Base-by-base conservation (phyloP, 2,797 vertebrate genomes). In the Semaprochilodus insignis region DNA sequence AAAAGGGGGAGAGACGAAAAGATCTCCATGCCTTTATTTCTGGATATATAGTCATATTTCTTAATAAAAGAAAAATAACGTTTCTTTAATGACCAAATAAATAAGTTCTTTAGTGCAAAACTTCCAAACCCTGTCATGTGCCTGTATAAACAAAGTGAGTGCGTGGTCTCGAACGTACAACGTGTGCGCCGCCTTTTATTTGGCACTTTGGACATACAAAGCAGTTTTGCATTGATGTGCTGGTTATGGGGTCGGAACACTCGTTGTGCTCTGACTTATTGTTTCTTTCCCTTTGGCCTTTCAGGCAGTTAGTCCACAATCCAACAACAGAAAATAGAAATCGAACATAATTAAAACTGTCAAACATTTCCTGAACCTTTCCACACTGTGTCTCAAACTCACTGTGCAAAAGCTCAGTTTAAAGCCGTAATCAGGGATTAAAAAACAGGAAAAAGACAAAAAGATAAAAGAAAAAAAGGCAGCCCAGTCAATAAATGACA, bases 201-300 rank as follows among this genome's bases (percentile, higher is more conserved):
- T 95, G 95, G 95, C 94, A 96, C 95, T 95, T 94, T 92, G 92
- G 92, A 94, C 92, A 90, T 88, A 87, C 90, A 90, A 89, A 93
- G 90, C 89, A 88, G 87, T 92, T 88, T 94, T 94, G 93, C 93
- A 95, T 93, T 94, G 93, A 93, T 94, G 93, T 94, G 95, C 93
- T 94, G 93, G 93, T 95, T 93, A 87, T 89, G 88, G 90, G 90
- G 88, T 90, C 92, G 92, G 91, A 92, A 90, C 88, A 91, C 90
- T 88, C 88, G 83, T 88, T 88, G 81, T 88, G 84, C 89, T 91
- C 84, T 88, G 84, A 90, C 86, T 87, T 88, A 87, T 88, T 85
- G 84, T 90, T 89, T 88, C 85, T 91, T 91, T 92, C 84, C 84
- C 81, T 90, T 86, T 75, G 54, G 81, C 59, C 34, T 73, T 71